Conservation (phyloP, 2,797 vertebrate genomes). For the Malacoraja senta region DNA sequence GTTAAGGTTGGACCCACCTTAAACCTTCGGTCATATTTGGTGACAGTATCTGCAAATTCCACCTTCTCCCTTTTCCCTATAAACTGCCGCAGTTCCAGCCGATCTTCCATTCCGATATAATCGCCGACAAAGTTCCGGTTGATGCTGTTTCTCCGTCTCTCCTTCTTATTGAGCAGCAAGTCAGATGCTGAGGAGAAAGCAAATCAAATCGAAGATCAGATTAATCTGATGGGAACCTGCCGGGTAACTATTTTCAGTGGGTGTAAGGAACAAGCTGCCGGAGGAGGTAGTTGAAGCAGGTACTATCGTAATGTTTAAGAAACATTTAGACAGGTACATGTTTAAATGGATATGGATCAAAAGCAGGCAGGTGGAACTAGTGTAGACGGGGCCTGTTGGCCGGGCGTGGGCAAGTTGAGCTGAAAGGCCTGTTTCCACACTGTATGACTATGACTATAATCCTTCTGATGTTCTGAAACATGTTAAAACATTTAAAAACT, state of each 20-base stretch:
- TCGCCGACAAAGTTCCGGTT: slow-evolving; percentile 96
- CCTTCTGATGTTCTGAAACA: not conserved
- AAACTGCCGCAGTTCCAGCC: slow-evolving; percentile 86
- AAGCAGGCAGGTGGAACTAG: too few relatives aligned
- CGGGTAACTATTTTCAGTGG: too few relatives aligned
- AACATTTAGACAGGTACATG: too few relatives aligned
- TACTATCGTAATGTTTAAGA: too few relatives aligned
- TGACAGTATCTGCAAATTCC: slow-evolving; percentile 88
- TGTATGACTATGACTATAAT: too few relatives aligned
- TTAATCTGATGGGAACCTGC: too few relatives aligned
- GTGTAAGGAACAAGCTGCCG: too few relatives aligned
- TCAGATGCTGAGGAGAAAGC: slow-evolving; percentile 72
- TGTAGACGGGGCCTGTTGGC: too few relatives aligned
- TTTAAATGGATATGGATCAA: too few relatives aligned
- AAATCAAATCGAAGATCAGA: not conserved
- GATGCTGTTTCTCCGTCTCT: slow-evolving; percentile 87
- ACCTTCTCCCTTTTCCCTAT: slow-evolving; percentile 91
- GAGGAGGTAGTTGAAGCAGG: too few relatives aligned
- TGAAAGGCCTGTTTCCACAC: too few relatives aligned
- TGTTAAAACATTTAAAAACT: not conserved
- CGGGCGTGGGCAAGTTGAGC: too few relatives aligned
- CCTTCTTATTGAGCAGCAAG: slow-evolving; percentile 87
- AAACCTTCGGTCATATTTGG: slow-evolving; percentile 87
- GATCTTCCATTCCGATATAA: slow-evolving; percentile 92
- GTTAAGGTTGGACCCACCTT: slow-evolving; percentile 64